Evolutionary conservation across 2,888 invertebrate species (phyloP).

Genomic region (Tethea ocularis): DNA sequence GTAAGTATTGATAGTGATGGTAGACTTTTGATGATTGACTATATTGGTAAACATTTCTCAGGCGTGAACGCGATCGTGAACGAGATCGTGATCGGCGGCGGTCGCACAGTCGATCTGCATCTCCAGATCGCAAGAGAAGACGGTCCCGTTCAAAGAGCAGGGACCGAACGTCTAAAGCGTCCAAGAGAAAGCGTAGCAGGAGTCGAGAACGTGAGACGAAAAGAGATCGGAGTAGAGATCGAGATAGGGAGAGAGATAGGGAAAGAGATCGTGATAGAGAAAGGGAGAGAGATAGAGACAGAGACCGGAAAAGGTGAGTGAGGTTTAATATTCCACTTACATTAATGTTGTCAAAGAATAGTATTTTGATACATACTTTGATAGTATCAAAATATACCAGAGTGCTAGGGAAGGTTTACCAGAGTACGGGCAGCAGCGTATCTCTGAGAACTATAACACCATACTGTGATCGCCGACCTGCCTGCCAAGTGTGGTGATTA

Average conservation of each 20-base stretch:
- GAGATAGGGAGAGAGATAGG: conserved; percentile 56
- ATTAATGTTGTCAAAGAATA: too few species aligned
- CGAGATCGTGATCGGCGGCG: conserved; percentile 79
- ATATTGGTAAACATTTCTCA: conserved; percentile 33
- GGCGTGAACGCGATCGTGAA: conserved; percentile 73
- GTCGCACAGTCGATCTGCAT: conserved; percentile 84
- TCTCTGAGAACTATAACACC: too few species aligned
- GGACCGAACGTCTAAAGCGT: conserved; percentile 84
- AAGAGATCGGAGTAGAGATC: conserved; percentile 79
- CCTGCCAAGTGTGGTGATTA: too few species aligned
- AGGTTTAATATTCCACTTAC: too few species aligned
- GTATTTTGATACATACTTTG: too few species aligned
- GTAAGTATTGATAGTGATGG: not conserved
- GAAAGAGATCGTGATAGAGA: conserved; percentile 46
- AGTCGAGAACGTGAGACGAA: conserved; percentile 86
- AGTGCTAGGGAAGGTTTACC: too few species aligned
- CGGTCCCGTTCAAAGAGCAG: conserved; percentile 84
- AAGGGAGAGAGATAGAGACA: not conserved
- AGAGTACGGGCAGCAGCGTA: too few species aligned
- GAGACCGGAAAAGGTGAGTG: conserved; percentile 70
- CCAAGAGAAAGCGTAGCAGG: conserved; percentile 86
- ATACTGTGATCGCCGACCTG: too few species aligned
- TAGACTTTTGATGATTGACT: not conserved
- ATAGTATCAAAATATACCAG: too few species aligned
- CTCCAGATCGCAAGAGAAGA: conserved; percentile 83